A percentile compares a stretch with the other conserved stretches of the same genome.
These are phyloP conservation scores for Schmidtea mediterranea DNA, from an alignment of 1,140 invertebrate species.

Conservation along the genomic window DNA sequence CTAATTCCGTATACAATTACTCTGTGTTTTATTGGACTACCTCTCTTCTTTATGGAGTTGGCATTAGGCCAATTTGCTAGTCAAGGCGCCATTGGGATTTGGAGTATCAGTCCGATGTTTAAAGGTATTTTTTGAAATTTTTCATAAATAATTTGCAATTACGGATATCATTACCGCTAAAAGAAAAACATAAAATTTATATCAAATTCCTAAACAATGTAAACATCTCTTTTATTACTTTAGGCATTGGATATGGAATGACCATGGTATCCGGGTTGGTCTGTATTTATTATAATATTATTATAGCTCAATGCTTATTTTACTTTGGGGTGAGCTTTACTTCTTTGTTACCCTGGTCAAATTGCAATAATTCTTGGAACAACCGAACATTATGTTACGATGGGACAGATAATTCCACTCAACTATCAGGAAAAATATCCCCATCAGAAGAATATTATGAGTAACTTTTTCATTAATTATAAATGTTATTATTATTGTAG, in stretches of 20 bases:
- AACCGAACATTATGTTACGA: too few relatives aligned
- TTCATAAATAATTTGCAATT: not conserved
- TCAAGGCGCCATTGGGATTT: not conserved
- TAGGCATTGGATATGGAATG: conserved; percentile 4
- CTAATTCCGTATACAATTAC: conserved; percentile 4
- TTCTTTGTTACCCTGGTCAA: too few relatives aligned
- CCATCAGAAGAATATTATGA: too few relatives aligned
- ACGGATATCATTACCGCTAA: too few relatives aligned
- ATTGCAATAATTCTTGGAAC: too few relatives aligned
- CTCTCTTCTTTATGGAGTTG: conserved; percentile 6
- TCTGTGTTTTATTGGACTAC: not conserved
- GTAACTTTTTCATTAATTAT: not conserved
- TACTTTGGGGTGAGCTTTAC: conserved; percentile 15
- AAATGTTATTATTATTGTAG: conserved; percentile 11
- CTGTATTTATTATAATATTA: conserved; percentile 27
- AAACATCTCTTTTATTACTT: too few relatives aligned
- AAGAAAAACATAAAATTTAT: too few relatives aligned
- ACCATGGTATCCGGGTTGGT: not conserved
- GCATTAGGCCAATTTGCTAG: conserved; percentile 7
- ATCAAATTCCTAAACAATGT: too few relatives aligned
- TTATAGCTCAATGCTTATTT: conserved; percentile 24
- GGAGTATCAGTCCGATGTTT: conserved; percentile 4
- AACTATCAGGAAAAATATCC: too few relatives aligned
- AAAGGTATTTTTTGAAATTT: conserved; percentile 1
- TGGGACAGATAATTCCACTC: too few relatives aligned